Base-by-base conservation (phyloP, 2,797 vertebrate genomes). In the Sebastolobus alascanus region DNA sequence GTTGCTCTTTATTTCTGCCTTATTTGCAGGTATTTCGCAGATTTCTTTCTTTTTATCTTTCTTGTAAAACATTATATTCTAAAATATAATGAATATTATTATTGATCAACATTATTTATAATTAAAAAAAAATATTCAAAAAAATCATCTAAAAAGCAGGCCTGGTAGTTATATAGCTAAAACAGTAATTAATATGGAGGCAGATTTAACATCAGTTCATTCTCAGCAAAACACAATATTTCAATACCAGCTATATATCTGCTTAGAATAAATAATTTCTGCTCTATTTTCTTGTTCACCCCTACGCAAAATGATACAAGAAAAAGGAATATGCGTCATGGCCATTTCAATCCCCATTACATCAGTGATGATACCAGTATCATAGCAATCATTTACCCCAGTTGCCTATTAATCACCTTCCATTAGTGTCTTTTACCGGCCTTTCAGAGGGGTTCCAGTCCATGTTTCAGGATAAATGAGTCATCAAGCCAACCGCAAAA, bases 401-500 rank as follows among this genome's bases (percentile, higher is more conserved):
- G 86, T 78, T 87, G 88, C 83, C 87, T 89, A 90, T 94, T 93
- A 90, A 93, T 94, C 93, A 93, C 90, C 83, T 90, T 87, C 90
- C 89, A 92, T 94, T 93, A 93, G 88, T 80, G 85, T 89, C 90
- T 90, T 83, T 87, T 84, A 75, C 73, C 67, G 43, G 75, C 71
- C 85, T 91, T 86, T 90, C 83, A 91, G 64, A 73, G 58, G 25
- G 60, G 18, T 79, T 86, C 83, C 92, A 31, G 79, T 88, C 82
- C 83, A 74, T 79, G 84, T 92, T 82, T 79, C 71, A 84, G 82
- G 73, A 90, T 74, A 83, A 90, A 89, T 89, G 74, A 90, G 75
- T 93, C 91, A 90, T 90, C 84, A 73, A 74, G 60, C 56, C 66
- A 31, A 84, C 82, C 81, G 61, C 84, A 90, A 84, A 86, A 90